These are phyloP conservation scores for Catocala fraxini DNA, from an alignment of 2,888 invertebrate genomes.

Conservation along the genomic window DNA sequence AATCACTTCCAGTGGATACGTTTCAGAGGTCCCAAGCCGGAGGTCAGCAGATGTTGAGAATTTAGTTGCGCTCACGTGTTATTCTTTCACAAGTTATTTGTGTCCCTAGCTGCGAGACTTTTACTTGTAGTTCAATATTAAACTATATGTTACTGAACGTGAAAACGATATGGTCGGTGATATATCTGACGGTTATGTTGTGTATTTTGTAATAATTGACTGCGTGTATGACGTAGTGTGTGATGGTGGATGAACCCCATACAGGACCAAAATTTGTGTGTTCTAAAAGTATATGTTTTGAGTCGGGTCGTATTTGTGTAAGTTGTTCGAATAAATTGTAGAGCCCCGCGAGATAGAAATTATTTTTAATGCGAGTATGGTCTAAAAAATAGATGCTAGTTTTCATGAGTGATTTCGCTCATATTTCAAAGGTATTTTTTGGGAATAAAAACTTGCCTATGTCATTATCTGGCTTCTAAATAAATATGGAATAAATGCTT, in stretches of 20 bases:
- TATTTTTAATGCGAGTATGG: too few species aligned
- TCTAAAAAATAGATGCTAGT: too few species aligned
- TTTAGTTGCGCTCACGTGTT: slow-evolving; percentile 77
- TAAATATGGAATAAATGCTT: too few species aligned
- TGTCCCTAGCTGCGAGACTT: slow-evolving; percentile 53
- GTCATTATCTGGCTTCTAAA: too few species aligned
- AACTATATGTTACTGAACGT: slow-evolving; percentile 32
- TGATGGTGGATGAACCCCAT: not conserved
- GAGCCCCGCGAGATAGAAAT: too few species aligned
- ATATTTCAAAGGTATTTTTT: too few species aligned
- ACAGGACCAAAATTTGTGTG: not conserved
- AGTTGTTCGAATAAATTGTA: too few species aligned
- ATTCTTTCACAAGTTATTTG: slow-evolving; percentile 76
- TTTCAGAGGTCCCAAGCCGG: slow-evolving; percentile 45
- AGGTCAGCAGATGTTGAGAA: slow-evolving; percentile 75
- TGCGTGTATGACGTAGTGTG: not conserved
- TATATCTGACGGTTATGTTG: not conserved
- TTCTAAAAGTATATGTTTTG: too few species aligned
- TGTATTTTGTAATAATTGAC: not conserved
- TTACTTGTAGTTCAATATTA: slow-evolving; percentile 44
- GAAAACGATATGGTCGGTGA: slow-evolving; percentile 33
- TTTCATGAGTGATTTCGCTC: too few species aligned
- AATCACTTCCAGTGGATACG: slow-evolving; percentile 44
- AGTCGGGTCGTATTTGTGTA: too few species aligned
- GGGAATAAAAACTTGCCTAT: too few species aligned